A percentile compares a stretch with the other conserved stretches of the same genome.
These are phyloP conservation scores for Drosophila sordidapex DNA, from an alignment of 2,888 invertebrate species.

Conservation along the genomic window DNA sequence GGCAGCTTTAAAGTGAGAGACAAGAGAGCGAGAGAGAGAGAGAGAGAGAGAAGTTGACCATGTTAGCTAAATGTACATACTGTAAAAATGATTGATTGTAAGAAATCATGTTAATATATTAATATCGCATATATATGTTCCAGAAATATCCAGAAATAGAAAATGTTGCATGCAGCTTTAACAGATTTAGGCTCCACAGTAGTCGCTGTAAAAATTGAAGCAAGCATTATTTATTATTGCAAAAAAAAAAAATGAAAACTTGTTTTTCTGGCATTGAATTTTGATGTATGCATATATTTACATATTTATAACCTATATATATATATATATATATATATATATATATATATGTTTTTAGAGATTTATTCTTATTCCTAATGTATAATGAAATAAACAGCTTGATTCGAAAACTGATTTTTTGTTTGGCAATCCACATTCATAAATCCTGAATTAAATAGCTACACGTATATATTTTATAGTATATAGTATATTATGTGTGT, in stretches of 20 bases:
- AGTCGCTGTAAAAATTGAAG: background rate
- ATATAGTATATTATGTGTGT: no score
- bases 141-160: background rate
- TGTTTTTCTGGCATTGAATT: background rate
- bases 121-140: background rate
- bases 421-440: background rate
- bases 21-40: background rate
- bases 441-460: background rate
- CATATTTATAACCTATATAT: no score
- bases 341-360: no score
- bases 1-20: background rate
- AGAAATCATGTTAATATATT: background rate
- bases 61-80: slow-evolving; percentile 19
- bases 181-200: background rate
- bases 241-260: background rate
- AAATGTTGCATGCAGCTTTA: background rate
- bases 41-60: background rate
- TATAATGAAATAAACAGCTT: background rate
- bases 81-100: slow-evolving; percentile 18
- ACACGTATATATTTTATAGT: no score
- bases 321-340: background rate
- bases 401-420: background rate
- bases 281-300: background rate
- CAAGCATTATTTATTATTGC: background rate
- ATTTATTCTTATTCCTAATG: no score